Evolutionary conservation across 2,888 invertebrate species (phyloP).

Genomic region (Ligdia adustata): DNA sequence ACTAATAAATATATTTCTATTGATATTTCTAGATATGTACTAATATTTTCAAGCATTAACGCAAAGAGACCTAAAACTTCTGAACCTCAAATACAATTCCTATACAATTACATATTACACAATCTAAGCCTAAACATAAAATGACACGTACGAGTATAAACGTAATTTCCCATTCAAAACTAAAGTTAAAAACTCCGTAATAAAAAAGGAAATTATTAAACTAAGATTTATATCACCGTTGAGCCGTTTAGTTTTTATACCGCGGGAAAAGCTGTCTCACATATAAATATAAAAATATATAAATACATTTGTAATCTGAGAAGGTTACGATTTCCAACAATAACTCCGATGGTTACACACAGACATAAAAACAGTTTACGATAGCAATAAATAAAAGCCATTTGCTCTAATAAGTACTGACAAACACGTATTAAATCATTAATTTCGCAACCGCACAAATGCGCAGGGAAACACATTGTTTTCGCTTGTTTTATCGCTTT

Average conservation of each 20-base stretch:
- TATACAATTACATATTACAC: too few species aligned
- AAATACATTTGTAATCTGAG: constrained; percentile 22
- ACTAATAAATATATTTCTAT: too few species aligned
- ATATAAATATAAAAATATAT: constrained; percentile 11
- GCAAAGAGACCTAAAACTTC: too few species aligned
- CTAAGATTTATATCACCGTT: constrained; percentile 16
- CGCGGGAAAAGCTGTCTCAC: constrained; percentile 14
- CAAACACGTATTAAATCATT: constrained; percentile 25
- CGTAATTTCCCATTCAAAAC: too few species aligned
- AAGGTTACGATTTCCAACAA: constrained; percentile 19
- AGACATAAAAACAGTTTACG: constrained; percentile 20
- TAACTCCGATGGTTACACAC: constrained; percentile 19
- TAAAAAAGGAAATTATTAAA: constrained; percentile 6
- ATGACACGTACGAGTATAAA: too few species aligned
- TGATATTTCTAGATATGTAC: too few species aligned
- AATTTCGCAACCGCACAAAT: constrained; percentile 24
- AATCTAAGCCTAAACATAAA: too few species aligned
- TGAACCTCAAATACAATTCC: too few species aligned
- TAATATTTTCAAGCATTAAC: too few species aligned
- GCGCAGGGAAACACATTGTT: constrained; percentile 47
- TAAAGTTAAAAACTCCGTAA: too few species aligned
- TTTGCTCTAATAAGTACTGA: constrained; percentile 26
- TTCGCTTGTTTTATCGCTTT: constrained; percentile 56
- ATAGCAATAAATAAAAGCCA: constrained; percentile 22
- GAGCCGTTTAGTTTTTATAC: constrained; percentile 15